These are phyloP conservation scores for Lordiphosa andalusiaca DNA, from an alignment of 2,888 invertebrate species.

Conservation along the genomic window DNA sequence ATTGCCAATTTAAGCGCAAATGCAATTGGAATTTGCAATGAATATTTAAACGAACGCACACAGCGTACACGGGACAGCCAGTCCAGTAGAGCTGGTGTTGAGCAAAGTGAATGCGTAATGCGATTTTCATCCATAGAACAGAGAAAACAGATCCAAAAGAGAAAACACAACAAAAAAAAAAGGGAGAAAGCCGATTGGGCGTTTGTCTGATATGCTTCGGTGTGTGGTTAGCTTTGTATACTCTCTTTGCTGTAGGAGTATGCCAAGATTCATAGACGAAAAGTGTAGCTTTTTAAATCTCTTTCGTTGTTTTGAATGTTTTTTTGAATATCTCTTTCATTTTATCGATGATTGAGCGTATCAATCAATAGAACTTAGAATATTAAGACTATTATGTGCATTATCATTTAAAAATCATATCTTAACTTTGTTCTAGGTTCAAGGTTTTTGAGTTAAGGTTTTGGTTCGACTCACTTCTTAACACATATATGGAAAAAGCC, in stretches of 20 bases:
- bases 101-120: slow-evolving; percentile 74
- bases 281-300: no score
- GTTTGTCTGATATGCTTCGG: slow-evolving; percentile 36
- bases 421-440: no score
- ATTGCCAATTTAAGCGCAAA: slow-evolving; percentile 69
- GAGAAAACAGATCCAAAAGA: slow-evolving; percentile 2
- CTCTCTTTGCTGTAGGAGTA: not conserved
- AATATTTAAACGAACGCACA: slow-evolving; percentile 62
- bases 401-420: no score
- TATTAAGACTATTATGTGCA: no score
- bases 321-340: no score
- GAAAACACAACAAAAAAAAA: slow-evolving; percentile 9
- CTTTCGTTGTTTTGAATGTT: no score
- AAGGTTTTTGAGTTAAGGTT: no score
- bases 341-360: no score
- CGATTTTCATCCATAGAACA: slow-evolving; percentile 29
- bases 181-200: slow-evolving; percentile 11
- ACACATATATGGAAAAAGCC: no score
- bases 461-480: no score
- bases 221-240: slow-evolving; percentile 9
- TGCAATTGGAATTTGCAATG: slow-evolving; percentile 70
- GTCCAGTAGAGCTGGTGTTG: slow-evolving; percentile 56
- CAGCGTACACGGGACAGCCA: slow-evolving; percentile 16
- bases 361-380: no score
- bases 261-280: no score